Conservation (phyloP, 2,113 vertebrate species). For the Tiliqua scincoides region DNA sequence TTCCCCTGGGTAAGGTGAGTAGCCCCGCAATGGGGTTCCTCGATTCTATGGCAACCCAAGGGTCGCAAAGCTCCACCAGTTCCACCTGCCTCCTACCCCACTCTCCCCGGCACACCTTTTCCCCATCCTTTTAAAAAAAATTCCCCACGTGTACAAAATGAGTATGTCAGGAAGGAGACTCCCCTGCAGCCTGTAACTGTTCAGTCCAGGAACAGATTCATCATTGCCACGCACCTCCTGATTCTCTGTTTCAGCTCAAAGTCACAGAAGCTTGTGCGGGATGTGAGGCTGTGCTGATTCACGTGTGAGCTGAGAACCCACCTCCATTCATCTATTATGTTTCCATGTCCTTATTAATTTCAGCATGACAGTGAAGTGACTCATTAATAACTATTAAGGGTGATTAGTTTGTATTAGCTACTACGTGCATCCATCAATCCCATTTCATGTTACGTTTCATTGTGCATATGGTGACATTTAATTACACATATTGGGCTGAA, state of each 20-base stretch:
- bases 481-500: not conserved
- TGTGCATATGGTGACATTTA: not conserved
- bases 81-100: too few species aligned
- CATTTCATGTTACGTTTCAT: not conserved
- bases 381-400: constrained; percentile 19
- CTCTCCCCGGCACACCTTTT: too few species aligned
- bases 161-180: too few species aligned
- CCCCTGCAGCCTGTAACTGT: not conserved
- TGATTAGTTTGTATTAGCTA: not conserved
- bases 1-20: too few species aligned
- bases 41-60: too few species aligned
- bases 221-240: not conserved
- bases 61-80: too few species aligned
- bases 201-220: not conserved
- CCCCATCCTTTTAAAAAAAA: too few species aligned
- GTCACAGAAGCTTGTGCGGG: not conserved
- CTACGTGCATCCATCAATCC: not conserved
- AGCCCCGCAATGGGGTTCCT: too few species aligned
- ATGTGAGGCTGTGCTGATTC: not conserved
- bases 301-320: not conserved
- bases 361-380: not conserved
- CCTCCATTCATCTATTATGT: not conserved
- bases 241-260: not conserved
- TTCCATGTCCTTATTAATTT: not conserved
- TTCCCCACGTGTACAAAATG: too few species aligned